Evolutionary conservation across 2,797 vertebrate species (phyloP).

Genomic region (Periparus ater): DNA sequence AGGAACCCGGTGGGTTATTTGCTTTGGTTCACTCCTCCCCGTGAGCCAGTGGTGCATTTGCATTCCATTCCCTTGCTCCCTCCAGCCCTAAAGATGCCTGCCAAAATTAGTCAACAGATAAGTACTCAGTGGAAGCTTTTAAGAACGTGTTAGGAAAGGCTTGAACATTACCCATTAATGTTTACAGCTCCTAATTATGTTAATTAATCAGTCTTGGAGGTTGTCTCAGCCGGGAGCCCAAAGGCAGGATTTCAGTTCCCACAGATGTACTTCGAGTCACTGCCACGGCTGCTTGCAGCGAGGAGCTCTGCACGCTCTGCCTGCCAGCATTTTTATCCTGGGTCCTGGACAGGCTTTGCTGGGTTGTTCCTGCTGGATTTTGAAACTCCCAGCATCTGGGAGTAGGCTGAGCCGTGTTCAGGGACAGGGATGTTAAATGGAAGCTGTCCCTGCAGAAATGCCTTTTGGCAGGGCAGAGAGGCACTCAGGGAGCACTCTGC

Average conservation of each 20-base stretch:
- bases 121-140: not conserved
- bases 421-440: not conserved
- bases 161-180: not conserved
- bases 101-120: slow-evolving; percentile 31
- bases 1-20: not conserved
- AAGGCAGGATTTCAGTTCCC: slow-evolving; percentile 43
- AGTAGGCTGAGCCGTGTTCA: not conserved
- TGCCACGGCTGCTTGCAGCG: not conserved
- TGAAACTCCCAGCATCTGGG: not conserved
- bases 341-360: not conserved
- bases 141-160: not conserved
- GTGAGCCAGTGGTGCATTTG: not conserved
- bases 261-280: not conserved
- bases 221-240: not conserved
- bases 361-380: not conserved
- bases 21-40: not conserved
- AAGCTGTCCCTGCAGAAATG: not conserved
- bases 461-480: not conserved
- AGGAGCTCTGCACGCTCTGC: not conserved
- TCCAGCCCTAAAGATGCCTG: slow-evolving; percentile 18
- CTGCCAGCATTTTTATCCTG: not conserved
- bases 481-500: not conserved
- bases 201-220: slow-evolving; percentile 53
- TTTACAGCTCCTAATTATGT: slow-evolving; percentile 50
- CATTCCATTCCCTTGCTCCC: not conserved